Evolutionary conservation across 2,888 invertebrate species (phyloP), one percentile per base, ranked within the genome.

Genomic region (Dascillus cervinus): DNA sequence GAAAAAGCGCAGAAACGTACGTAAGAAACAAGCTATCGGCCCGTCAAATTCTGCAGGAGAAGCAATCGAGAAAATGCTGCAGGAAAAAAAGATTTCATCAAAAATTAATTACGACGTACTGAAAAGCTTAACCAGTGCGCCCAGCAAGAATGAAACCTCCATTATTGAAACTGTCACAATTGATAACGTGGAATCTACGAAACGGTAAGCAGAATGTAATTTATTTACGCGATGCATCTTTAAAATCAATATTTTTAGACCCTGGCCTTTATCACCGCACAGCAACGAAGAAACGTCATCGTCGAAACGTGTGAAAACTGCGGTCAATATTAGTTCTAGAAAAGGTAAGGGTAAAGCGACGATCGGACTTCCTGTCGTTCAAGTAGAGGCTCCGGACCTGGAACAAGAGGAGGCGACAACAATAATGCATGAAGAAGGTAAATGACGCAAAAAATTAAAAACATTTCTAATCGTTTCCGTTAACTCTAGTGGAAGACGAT

Each of bases 51-150:
- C 79, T 1, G 75, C 76, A 32, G 88, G 86, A 2, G 95, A 96
- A 66, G 96, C 96, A 0, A 91, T 97, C 24, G 90, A 91, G 59
- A 94, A 92, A 66, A 92, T 97, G 79, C 68, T 97, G 11, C 88
- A 86, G 46, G 96, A 96, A 60, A 94, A 94, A 66, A 88, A 88
- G 58, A 84, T 97, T 44, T 97, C 97, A 2, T 81, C 79, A 3
- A 98, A 98, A 72, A 95, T 98, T 32, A 96, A 98, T 66, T 98
- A 98, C 56, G 96, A 97, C 49, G 95, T 96, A 20, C 66, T 97
- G 36, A 87, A 86, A 62, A 86, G 83, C 48, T 67, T 95, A 32
- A n/a, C n/a, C n/a, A 82, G 77, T 45, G 60, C 50, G 8, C n/a
- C n/a, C n/a, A n/a, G n/a, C n/a, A n/a, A n/a, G n/a, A n/a, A n/a